Percentiles rank a stretch among this genome's conserved stretches.
Conservation (phyloP, 2,113 vertebrate species). For the Opisthocomus hoazin region DNA sequence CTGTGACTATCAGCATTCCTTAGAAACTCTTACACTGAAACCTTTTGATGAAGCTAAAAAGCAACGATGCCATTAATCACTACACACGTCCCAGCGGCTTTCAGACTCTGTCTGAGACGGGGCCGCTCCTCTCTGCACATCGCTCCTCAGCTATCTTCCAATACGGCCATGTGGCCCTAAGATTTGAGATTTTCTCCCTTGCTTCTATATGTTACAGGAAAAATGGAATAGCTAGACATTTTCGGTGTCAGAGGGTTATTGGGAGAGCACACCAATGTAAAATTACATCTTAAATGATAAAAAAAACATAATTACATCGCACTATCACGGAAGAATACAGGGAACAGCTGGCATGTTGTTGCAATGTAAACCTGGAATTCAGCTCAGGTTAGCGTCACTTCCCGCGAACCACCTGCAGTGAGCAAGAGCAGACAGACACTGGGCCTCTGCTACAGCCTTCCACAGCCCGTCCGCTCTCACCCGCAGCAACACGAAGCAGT, state of each 20-base stretch:
- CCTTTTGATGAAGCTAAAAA: constrained; percentile 64
- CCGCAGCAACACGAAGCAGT: not conserved
- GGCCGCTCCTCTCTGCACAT: not conserved
- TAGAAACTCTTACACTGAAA: constrained; percentile 59
- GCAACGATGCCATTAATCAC: constrained; percentile 52
- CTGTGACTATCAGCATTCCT: constrained; percentile 67
- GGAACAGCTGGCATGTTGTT: constrained; percentile 62
- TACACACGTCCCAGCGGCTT: not conserved
- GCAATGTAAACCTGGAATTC: constrained; percentile 67
- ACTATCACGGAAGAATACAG: constrained; percentile 31
- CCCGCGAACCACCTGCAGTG: constrained; percentile 55
- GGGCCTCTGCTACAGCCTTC: not conserved
- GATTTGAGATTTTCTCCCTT: not conserved
- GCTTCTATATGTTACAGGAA: not conserved
- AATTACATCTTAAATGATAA: constrained; percentile 52
- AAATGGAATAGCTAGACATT: constrained; percentile 1
- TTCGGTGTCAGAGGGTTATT: not conserved
- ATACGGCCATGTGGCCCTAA: not conserved
- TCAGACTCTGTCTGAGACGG: not conserved
- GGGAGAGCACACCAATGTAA: not conserved
- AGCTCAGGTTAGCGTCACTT: constrained; percentile 65
- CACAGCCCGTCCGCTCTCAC: not conserved
- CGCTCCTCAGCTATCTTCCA: not conserved
- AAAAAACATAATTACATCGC: constrained; percentile 54
- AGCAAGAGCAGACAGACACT: constrained; percentile 2